Conservation (phyloP, 53 echinoderm and acorn worm genomes). For the Luidia sarsii region DNA sequence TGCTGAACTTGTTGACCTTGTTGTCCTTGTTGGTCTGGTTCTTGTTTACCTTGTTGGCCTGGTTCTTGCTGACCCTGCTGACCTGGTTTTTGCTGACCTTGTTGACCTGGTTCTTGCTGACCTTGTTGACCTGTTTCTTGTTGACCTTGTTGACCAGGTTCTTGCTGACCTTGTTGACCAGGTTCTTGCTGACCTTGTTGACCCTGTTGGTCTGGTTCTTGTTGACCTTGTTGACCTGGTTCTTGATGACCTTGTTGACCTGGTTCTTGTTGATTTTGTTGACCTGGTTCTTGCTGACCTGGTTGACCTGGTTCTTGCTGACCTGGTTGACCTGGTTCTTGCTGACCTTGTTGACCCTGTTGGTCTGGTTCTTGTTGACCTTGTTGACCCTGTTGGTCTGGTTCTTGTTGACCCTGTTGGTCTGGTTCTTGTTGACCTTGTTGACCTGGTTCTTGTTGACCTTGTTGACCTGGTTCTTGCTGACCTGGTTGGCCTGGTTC, state of each 20-base stretch:
- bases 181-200: neutral
- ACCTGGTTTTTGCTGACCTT: neutral
- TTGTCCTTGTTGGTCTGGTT: too few relatives aligned
- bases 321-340: neutral
- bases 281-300: neutral
- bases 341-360: neutral
- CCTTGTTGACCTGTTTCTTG: neutral
- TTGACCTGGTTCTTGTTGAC: neutral
- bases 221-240: neutral
- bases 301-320: neutral
- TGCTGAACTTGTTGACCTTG: too few relatives aligned
- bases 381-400: neutral
- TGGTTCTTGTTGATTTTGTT: neutral
- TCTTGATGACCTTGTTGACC: neutral
- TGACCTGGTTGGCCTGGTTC: neutral
- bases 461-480: neutral
- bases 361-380: neutral
- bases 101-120: constrained; percentile 7
- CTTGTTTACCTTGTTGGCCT: neutral
- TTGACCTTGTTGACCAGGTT: neutral
- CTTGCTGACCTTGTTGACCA: neutral
- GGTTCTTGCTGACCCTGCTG: too few relatives aligned
- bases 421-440: neutral
- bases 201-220: neutral
- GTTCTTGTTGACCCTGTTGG: neutral